Base-by-base conservation (phyloP, 2,888 invertebrate species). In the Xylophagus ater region DNA sequence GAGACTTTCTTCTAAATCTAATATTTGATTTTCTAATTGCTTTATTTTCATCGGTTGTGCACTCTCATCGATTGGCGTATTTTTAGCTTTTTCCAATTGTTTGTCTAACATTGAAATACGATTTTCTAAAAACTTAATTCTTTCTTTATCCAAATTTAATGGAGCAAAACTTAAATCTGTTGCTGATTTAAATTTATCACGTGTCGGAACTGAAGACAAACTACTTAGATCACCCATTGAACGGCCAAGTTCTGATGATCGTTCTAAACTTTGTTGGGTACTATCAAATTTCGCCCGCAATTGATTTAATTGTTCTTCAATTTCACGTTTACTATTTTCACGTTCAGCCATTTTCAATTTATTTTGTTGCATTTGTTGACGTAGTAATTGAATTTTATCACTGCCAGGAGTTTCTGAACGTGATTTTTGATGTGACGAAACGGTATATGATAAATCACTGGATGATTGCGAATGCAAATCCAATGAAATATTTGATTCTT, bases 1-100 rank as follows among this genome's bases (percentile, higher is more conserved):
- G 4, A 87, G 68, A 61, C 78, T 78, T 58, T 88, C 89, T 62
- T 87, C 83, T 34, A 84, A 68, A 59, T 92, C 90, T 47, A 89
- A 62, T 33, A 89, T 74, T 39, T 51, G 53, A 23, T 44, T 50
- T 33, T 57, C 55, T 9, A 58, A 41, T 19, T 46, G 45, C 35
- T 53, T 51, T 2, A 50, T 47, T 1, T 43, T 45, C 1, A 33
- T 17, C 5, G 54, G 31, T 34, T 52, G 41, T 34, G 10, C 48
- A 49, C 18, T 24, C 17, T 12, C 17, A 23, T 39, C 39, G 7
- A 29, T 18, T 10, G 29, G 15, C 15, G 10, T 35, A 9, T 37
- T 21, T 9, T 45, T 47, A 35, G 58, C 57, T 31, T 58, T 59
- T 14, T 58, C 60, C 38, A 65, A 46, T 32, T 60, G 58, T 23